Conservation (phyloP, 2,113 vertebrate genomes). For the Prionailurus viverrinus region DNA sequence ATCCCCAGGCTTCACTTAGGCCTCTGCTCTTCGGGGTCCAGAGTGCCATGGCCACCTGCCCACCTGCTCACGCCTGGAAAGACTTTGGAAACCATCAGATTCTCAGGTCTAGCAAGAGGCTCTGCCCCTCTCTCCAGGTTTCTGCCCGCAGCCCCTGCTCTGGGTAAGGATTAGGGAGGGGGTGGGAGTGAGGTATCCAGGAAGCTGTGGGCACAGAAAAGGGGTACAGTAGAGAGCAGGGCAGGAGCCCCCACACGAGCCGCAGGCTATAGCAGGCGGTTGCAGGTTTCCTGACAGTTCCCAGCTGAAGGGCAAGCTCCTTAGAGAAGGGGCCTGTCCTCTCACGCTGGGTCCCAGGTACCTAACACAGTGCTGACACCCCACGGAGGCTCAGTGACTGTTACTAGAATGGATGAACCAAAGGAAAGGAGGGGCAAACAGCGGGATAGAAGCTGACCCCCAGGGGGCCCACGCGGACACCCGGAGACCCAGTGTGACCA, state of each 20-base stretch:
- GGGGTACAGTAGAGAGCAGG: background rate
- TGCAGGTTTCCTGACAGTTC: background rate
- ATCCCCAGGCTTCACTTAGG: background rate
- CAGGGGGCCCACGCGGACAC: background rate
- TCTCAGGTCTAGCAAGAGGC: background rate
- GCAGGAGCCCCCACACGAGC: background rate
- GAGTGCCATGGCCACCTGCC: background rate
- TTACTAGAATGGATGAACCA: background rate
- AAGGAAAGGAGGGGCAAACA: background rate
- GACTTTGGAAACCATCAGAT: background rate
- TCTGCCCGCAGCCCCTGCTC: background rate
- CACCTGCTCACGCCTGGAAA: background rate
- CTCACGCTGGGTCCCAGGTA: background rate
- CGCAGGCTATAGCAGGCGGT: background rate
- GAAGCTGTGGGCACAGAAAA: background rate
- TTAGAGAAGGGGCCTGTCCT: background rate
- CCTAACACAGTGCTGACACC: background rate
- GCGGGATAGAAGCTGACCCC: background rate
- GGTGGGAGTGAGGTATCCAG: constrained; percentile 1
- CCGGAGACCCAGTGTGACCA: constrained; percentile 41
- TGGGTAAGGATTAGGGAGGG: background rate
- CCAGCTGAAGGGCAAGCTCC: background rate
- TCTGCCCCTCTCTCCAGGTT: background rate
- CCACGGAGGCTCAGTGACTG: background rate
- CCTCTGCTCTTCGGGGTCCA: background rate